Conservation (phyloP, 92 coral and sea anemone genomes). For the Umimayanthus chanpuru region DNA sequence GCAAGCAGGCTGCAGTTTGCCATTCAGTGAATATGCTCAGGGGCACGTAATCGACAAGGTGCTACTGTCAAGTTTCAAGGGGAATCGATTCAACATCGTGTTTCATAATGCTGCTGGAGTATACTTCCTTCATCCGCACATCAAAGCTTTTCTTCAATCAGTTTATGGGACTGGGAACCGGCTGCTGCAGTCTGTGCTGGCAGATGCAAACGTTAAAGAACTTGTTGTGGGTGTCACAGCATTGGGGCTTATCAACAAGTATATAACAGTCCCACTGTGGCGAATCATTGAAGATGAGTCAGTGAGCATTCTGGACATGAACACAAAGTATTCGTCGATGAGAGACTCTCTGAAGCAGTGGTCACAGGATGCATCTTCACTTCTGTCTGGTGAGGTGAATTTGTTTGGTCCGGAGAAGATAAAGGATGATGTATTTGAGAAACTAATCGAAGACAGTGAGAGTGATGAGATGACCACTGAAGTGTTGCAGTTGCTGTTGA, state of each 20-base stretch:
- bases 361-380: constrained; percentile 45
- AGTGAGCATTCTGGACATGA: constrained; percentile 40
- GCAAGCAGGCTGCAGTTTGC: constrained; percentile 51
- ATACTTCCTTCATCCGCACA: constrained; percentile 45
- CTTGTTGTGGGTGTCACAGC: constrained; percentile 4
- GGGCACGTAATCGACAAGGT: constrained; percentile 43
- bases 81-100: constrained; percentile 56
- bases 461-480: constrained; percentile 31
- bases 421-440: constrained; percentile 37
- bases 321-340: constrained; percentile 30
- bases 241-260: constrained; percentile 50
- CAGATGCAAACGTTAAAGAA: constrained; percentile 37
- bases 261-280: constrained; percentile 55
- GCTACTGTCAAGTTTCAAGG: constrained; percentile 48
- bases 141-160: constrained; percentile 47
- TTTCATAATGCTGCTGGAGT: constrained; percentile 60
- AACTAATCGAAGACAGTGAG: constrained; percentile 28
- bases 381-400: constrained; percentile 29
- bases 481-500: constrained; percentile 32
- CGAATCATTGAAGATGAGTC: constrained; percentile 41
- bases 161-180: constrained; percentile 52
- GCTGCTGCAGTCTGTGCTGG: constrained; percentile 48
- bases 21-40: constrained; percentile 46
- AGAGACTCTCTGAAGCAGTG: constrained; percentile 25
- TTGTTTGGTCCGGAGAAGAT: constrained; percentile 7